A percentile compares a stretch with the other conserved stretches of the same genome.
These are phyloP conservation scores for Caenorhabditis imperialis DNA, from an alignment of 2,888 invertebrate genomes.

Conservation along the genomic window DNA sequence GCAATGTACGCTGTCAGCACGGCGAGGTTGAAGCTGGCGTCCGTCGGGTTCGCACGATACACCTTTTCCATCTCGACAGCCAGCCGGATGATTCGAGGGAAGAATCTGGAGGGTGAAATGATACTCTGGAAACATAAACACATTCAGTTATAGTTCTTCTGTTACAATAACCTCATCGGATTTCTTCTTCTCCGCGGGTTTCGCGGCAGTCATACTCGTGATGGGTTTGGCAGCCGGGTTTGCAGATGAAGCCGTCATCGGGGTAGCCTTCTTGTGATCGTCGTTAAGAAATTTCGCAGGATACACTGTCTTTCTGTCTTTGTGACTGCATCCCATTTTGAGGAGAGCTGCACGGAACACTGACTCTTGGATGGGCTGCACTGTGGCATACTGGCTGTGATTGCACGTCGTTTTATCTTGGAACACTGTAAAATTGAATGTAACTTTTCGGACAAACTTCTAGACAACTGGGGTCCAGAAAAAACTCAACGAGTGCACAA, in stretches of 20 bases:
- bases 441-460: too few species aligned
- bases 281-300: too few species aligned
- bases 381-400: slow-evolving; percentile 21
- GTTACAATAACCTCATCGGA: neutral
- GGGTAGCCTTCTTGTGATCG: too few species aligned
- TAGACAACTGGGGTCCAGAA: too few species aligned
- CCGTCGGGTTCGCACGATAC: slow-evolving; percentile 20
- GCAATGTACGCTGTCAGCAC: slow-evolving; percentile 41
- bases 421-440: slow-evolving; percentile 10
- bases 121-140: slow-evolving; percentile 11
- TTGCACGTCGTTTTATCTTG: slow-evolving; percentile 9
- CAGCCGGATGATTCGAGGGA: slow-evolving; percentile 24
- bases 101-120: slow-evolving; percentile 2
- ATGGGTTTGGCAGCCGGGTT: slow-evolving; percentile 1
- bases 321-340: slow-evolving; percentile 19
- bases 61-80: slow-evolving; percentile 44
- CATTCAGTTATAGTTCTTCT: neutral
- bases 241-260: neutral
- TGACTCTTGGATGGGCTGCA: slow-evolving; percentile 25
- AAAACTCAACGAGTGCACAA: too few species aligned
- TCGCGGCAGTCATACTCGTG: slow-evolving; percentile 19
- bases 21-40: slow-evolving; percentile 27
- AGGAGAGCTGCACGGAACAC: slow-evolving; percentile 37
- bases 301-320: too few species aligned
- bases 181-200: too few species aligned